Percentiles rank a stretch among this genome's conserved stretches.
Conservation (phyloP, 2,113 vertebrate species). For the Pluvialis apricaria region DNA sequence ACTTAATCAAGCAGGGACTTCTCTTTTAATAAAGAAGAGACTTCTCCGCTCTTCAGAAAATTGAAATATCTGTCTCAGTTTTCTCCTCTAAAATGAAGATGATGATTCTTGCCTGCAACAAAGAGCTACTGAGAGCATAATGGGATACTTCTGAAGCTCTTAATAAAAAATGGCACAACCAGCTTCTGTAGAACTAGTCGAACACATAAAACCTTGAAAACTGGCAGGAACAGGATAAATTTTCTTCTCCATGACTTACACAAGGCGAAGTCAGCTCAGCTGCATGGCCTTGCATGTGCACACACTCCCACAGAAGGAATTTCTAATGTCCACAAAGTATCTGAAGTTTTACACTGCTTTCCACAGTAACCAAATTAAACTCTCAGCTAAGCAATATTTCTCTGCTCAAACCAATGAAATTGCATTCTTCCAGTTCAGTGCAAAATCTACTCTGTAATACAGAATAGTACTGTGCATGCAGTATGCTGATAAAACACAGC, state of each 20-base stretch:
- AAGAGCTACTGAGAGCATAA: not conserved
- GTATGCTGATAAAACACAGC: not conserved
- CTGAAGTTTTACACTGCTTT: not conserved
- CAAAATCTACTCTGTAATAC: not conserved
- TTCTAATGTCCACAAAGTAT: not conserved
- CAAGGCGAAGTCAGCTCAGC: not conserved
- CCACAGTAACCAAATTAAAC: not conserved
- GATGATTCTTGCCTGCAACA: not conserved
- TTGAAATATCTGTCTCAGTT: not conserved
- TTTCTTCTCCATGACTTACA: not conserved
- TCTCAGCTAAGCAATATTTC: not conserved
- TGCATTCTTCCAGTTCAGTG: not conserved
- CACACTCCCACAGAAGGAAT: not conserved
- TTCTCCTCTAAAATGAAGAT: not conserved
- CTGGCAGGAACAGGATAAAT: not conserved
- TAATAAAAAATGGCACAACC: not conserved
- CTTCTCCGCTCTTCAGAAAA: not conserved
- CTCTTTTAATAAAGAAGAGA: not conserved
- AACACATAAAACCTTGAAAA: not conserved
- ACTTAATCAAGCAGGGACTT: not conserved
- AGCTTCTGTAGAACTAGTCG: not conserved
- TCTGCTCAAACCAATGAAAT: not conserved
- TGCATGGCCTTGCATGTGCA: not conserved
- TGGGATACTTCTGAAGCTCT: not conserved
- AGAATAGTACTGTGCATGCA: not conserved